These are phyloP conservation scores for Aphelocoma californica DNA, from an alignment of 2,797 vertebrate species.

Conservation along the genomic window DNA sequence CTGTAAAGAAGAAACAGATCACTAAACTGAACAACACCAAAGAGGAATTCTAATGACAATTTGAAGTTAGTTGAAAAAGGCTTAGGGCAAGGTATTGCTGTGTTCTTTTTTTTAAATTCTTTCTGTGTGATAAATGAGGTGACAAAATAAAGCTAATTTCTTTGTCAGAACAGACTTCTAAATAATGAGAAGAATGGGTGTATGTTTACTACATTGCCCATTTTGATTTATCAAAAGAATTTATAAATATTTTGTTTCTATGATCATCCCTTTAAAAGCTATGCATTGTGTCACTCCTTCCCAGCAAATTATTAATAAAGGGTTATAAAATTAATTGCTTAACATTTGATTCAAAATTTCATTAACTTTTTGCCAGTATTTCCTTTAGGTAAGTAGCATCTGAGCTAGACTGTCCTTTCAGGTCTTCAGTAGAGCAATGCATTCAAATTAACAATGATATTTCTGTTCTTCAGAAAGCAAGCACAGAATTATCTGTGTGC, in stretches of 20 bases:
- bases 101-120: not conserved
- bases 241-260: not conserved
- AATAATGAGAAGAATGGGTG: not conserved
- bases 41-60: slow-evolving; percentile 40
- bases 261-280: not conserved
- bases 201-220: not conserved
- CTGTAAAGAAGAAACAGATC: not conserved
- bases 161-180: slow-evolving; percentile 33
- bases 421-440: not conserved
- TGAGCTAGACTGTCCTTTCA: not conserved
- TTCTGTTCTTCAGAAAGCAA: not conserved
- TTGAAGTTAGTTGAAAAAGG: slow-evolving; percentile 32
- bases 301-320: not conserved
- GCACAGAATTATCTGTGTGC: not conserved
- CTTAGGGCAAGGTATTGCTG: slow-evolving; percentile 34
- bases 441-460: not conserved
- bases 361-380: not conserved
- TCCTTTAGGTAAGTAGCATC: not conserved
- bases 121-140: slow-evolving; percentile 48
- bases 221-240: slow-evolving; percentile 21
- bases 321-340: not conserved
- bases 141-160: slow-evolving; percentile 64
- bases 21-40: not conserved
- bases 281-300: not conserved
- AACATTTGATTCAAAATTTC: not conserved